Evolutionary conservation across 2,888 invertebrate genomes (phyloP).

Genomic region (Choristoneura rosaceana): DNA sequence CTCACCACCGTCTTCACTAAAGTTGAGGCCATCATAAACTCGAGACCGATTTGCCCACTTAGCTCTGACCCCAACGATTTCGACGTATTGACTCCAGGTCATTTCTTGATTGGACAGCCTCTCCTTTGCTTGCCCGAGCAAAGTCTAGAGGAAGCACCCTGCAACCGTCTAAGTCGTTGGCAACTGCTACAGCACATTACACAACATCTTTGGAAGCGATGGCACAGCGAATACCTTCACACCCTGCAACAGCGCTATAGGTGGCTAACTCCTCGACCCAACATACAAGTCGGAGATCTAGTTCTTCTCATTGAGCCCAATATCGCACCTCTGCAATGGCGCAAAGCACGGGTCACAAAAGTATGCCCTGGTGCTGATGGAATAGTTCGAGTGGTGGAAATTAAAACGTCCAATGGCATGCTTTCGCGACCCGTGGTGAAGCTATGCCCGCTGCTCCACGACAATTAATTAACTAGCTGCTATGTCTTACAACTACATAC

Average conservation of each 20-base stretch:
- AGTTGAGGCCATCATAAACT: slow-evolving; percentile 41
- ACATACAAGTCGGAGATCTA: no score
- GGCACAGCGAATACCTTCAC: slow-evolving; percentile 45
- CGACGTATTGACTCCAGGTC: slow-evolving; percentile 39
- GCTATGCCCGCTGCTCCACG: no score
- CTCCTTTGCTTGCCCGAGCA: slow-evolving; percentile 36
- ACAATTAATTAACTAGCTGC: no score
- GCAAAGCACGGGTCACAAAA: no score
- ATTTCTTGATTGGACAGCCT: slow-evolving; percentile 40
- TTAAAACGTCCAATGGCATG: no score
- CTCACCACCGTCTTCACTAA: slow-evolving; percentile 41
- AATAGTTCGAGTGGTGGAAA: no score
- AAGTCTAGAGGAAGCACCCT: slow-evolving; percentile 19
- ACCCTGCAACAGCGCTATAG: slow-evolving; percentile 45
- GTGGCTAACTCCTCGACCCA: slow-evolving; percentile 30
- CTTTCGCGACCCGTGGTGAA: no score
- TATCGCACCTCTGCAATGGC: no score
- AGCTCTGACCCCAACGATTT: slow-evolving; percentile 42
- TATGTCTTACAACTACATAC: no score
- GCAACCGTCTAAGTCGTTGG: slow-evolving; percentile 41
- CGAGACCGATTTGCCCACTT: slow-evolving; percentile 39
- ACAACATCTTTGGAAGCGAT: slow-evolving; percentile 45
- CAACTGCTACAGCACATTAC: slow-evolving; percentile 44
- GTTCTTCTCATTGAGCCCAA: no score
- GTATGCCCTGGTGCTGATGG: no score